Conservation (phyloP, 2,888 invertebrate species). For the Heliconius aoede region DNA sequence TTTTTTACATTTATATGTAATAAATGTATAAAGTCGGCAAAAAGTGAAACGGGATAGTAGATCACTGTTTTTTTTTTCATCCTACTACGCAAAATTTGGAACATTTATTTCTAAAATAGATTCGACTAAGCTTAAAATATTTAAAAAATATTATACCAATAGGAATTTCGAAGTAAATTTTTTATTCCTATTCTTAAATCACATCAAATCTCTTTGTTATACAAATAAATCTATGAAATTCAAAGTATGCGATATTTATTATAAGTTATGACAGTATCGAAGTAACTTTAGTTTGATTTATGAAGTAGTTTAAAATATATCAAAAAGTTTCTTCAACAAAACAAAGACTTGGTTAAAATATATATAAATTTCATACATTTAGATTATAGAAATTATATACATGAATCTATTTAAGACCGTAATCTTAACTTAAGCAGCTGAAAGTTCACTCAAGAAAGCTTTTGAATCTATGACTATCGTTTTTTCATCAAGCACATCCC, state of each 20-base stretch:
- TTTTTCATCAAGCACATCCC: background rate
- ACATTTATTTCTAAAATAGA: background rate
- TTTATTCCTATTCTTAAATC: background rate
- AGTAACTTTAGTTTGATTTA: background rate
- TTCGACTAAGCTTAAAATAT: background rate
- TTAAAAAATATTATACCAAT: background rate
- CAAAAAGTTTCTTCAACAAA: background rate
- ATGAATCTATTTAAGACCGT: no score
- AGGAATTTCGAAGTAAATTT: background rate
- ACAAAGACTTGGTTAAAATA: background rate
- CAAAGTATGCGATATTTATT: background rate
- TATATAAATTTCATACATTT: background rate
- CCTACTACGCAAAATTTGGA: background rate
- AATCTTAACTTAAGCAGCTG: no score
- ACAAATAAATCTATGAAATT: background rate
- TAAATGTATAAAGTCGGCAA: no score
- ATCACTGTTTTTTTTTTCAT: background rate
- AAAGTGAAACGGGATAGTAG: background rate
- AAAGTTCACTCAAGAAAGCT: background rate
- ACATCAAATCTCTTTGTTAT: background rate
- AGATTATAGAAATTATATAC: no score
- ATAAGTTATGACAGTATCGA: background rate
- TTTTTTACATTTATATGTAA: no score
- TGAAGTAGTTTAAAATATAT: background rate
- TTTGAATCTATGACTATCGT: background rate